Evolutionary conservation across 30 jellyfish, hydroid and myxozoan genomes (phyloP).

Genomic region (Pelagia noctiluca): DNA sequence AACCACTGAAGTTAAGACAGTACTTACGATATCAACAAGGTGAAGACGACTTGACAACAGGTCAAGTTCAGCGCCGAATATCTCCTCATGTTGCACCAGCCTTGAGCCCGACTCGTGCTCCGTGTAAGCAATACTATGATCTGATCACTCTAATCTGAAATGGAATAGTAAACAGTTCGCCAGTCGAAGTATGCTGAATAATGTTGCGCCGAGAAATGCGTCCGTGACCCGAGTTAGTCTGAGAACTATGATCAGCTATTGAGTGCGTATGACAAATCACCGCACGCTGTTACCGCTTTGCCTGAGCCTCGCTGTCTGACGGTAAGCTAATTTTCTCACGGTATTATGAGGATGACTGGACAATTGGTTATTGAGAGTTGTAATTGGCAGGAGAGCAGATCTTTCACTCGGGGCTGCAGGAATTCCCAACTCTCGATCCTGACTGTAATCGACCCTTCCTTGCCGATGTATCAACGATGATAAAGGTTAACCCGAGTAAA

Average conservation of each 20-base stretch:
- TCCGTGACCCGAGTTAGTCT: constrained; percentile 35
- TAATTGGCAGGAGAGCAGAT: constrained; percentile 41
- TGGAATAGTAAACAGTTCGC: constrained; percentile 5
- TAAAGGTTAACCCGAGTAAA: constrained; percentile 45
- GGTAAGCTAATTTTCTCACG: constrained; percentile 77
- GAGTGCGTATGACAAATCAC: constrained; percentile 11
- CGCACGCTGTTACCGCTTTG: constrained; percentile 32
- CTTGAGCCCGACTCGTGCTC: constrained; percentile 1
- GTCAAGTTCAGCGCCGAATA: constrained; percentile 23
- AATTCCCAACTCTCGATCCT: constrained; percentile 40
- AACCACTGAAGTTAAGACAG: background rate
- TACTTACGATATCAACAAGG: constrained; percentile 50
- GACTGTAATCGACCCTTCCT: constrained; percentile 58
- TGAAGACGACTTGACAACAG: constrained; percentile 56
- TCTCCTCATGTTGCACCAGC: constrained; percentile 35
- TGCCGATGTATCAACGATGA: constrained; percentile 40
- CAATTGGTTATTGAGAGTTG: constrained; percentile 66
- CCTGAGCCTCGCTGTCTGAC: constrained; percentile 71
- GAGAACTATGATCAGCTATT: constrained; percentile 7
- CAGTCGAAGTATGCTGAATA: background rate
- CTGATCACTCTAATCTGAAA: constrained; percentile 9
- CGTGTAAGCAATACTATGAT: constrained; percentile 13
- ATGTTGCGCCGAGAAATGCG: background rate
- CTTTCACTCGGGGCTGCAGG: constrained; percentile 51
- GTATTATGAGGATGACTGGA: constrained; percentile 43